phyloP scores from a whole-genome alignment of 2,888 invertebrate species.

The Acanthococcus lagerstroemiae region DNA sequence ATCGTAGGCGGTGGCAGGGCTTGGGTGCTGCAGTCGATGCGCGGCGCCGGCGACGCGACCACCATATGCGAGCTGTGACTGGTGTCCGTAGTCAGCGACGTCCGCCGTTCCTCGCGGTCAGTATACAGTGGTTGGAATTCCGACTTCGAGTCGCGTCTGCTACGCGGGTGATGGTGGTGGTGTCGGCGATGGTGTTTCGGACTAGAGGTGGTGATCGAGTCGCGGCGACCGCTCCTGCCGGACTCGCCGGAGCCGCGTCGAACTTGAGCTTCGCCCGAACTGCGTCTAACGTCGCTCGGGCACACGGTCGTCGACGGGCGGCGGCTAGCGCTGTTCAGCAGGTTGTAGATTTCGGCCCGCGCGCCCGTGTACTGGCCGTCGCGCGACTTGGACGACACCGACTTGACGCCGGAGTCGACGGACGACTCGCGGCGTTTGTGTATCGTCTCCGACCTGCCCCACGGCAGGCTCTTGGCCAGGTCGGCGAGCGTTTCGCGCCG shows the following conservation, averaged over 20 bases:
- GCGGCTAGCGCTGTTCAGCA: slow-evolving; percentile 57
- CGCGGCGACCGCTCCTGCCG: slow-evolving; percentile 47
- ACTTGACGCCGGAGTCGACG: slow-evolving; percentile 72
- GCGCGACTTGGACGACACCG: slow-evolving; percentile 56
- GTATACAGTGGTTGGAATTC: slow-evolving; percentile 22
- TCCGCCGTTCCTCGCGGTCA: slow-evolving; percentile 10
- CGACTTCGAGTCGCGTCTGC: slow-evolving; percentile 43
- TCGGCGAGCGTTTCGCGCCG: slow-evolving; percentile 80
- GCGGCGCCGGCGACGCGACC: slow-evolving; percentile 29
- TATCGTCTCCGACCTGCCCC: slow-evolving; percentile 55
- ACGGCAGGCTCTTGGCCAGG: slow-evolving; percentile 71
- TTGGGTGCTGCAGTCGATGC: slow-evolving; percentile 34
- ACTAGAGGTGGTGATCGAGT: slow-evolving; percentile 45
- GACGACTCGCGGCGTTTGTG: slow-evolving; percentile 78
- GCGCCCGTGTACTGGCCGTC: slow-evolving; percentile 50
- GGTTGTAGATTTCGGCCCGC: slow-evolving; percentile 56
- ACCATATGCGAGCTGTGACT: slow-evolving; percentile 30
- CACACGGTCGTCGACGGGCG: slow-evolving; percentile 45
- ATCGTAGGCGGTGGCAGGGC: slow-evolving; percentile 57
- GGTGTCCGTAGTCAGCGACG: slow-evolving; percentile 23
- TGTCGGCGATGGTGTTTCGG: slow-evolving; percentile 34
- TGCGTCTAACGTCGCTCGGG: slow-evolving; percentile 42
- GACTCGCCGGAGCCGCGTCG: slow-evolving; percentile 56
- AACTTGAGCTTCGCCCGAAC: slow-evolving; percentile 49
- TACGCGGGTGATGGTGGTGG: slow-evolving; percentile 44